These are phyloP conservation scores for Eudyptes chrysolophus DNA, from an alignment of 2,113 vertebrate species.

Conservation along the genomic window DNA sequence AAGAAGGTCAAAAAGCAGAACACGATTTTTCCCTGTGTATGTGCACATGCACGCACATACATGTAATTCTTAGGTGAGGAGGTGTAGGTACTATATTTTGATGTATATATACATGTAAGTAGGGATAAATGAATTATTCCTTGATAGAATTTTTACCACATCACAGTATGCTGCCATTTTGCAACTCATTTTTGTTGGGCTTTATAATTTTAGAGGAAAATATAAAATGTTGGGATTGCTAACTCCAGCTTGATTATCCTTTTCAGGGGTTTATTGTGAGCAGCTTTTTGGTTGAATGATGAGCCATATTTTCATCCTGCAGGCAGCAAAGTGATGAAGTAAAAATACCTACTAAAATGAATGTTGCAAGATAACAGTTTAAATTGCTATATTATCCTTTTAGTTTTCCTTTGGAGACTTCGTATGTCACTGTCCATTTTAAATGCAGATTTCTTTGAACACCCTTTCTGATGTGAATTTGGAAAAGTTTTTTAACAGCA, in stretches of 20 bases:
- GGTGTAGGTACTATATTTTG: background rate
- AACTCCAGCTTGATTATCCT: slow-evolving; percentile 18
- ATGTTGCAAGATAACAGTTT: slow-evolving; percentile 14
- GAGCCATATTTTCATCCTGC: slow-evolving; percentile 11
- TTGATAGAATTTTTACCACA: slow-evolving; percentile 15
- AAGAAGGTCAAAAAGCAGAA: slow-evolving; percentile 16
- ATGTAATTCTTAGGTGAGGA: background rate
- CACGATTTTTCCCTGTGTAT: background rate
- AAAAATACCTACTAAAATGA: slow-evolving; percentile 16
- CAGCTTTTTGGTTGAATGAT: slow-evolving; percentile 22
- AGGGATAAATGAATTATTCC: slow-evolving; percentile 23
- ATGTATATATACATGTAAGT: background rate
- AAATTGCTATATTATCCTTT: slow-evolving; percentile 10
- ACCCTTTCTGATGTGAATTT: slow-evolving; percentile 38
- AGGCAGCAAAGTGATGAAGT: slow-evolving; percentile 12
- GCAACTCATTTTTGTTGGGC: slow-evolving; percentile 9
- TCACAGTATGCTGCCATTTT: slow-evolving; percentile 54
- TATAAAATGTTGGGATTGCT: background rate
- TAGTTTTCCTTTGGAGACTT: slow-evolving; percentile 22
- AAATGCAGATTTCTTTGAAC: slow-evolving; percentile 16
- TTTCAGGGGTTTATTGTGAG: slow-evolving; percentile 35
- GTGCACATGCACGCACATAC: background rate
- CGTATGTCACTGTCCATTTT: background rate
- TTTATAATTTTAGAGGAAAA: slow-evolving; percentile 41
- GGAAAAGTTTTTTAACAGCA: background rate